These are phyloP conservation scores for Arctocebus calabarensis DNA, from an alignment of 2,797 vertebrate genomes.

Conservation along the genomic window DNA sequence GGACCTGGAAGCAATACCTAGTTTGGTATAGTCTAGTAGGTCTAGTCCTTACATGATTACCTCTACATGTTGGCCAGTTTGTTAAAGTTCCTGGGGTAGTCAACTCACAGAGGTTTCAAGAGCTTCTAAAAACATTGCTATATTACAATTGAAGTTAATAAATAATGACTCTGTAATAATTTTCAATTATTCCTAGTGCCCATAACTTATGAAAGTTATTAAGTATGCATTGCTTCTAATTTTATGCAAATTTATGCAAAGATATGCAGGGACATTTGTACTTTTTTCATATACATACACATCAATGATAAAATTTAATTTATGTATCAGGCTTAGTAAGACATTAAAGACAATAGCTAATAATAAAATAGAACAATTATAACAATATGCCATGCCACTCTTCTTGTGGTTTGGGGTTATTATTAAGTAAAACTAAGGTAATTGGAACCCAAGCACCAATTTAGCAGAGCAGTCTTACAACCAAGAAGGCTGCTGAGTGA, in stretches of 20 bases:
- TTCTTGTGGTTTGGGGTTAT: not conserved
- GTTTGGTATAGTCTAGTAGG: too few relatives aligned
- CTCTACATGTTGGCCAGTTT: too few relatives aligned
- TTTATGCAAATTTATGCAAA: not conserved
- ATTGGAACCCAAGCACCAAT: not conserved
- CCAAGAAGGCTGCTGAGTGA: not conserved
- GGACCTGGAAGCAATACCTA: too few relatives aligned
- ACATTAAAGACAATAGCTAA: not conserved
- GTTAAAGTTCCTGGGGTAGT: too few relatives aligned
- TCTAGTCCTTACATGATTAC: too few relatives aligned
- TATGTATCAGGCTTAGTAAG: not conserved
- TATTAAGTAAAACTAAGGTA: not conserved
- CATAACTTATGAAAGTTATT: not conserved
- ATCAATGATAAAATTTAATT: not conserved
- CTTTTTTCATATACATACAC: not conserved
- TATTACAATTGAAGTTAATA: not conserved
- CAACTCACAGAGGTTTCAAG: not conserved
- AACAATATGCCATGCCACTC: not conserved
- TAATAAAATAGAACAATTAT: not conserved
- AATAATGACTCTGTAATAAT: slow-evolving; percentile 33
- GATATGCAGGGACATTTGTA: too few relatives aligned
- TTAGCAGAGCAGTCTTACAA: not conserved
- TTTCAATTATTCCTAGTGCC: not conserved
- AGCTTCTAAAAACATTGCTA: not conserved
- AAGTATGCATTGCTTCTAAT: not conserved